Evolutionary conservation across 2,113 vertebrate species (phyloP).

Genomic region (Daboia siamensis): DNA sequence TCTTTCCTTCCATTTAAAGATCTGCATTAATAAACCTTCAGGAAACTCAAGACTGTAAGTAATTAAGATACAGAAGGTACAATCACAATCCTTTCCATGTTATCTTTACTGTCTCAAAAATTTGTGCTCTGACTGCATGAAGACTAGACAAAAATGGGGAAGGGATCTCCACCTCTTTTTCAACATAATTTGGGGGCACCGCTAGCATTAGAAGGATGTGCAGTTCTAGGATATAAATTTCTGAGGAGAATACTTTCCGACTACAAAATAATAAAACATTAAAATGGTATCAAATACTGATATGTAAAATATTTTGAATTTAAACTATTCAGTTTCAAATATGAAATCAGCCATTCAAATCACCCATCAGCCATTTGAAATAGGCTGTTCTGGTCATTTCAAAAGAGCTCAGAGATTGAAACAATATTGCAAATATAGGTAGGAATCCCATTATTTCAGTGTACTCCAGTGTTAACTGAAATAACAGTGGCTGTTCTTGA

Average conservation of each 20-base stretch:
- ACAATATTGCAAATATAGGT: neutral
- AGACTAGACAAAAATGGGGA: neutral
- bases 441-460: neutral
- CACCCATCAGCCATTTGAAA: neutral
- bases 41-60: constrained; percentile 16
- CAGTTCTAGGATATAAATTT: neutral
- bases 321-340: neutral
- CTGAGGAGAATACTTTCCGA: neutral
- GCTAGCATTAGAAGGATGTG: neutral
- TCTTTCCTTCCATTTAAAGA: constrained; percentile 8
- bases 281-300: neutral
- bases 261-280: neutral
- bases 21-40: constrained; percentile 12
- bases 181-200: neutral
- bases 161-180: neutral
- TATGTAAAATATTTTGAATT: neutral
- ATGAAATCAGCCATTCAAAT: neutral
- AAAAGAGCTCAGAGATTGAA: neutral
- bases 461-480: neutral
- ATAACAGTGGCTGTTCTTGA: neutral
- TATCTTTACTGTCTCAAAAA: neutral
- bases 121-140: neutral
- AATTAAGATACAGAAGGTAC: constrained; percentile 10
- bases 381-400: neutral
- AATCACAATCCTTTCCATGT: neutral